Evolutionary conservation across 2,888 invertebrate species (phyloP).

Genomic region (Dioctria rufipes): DNA sequence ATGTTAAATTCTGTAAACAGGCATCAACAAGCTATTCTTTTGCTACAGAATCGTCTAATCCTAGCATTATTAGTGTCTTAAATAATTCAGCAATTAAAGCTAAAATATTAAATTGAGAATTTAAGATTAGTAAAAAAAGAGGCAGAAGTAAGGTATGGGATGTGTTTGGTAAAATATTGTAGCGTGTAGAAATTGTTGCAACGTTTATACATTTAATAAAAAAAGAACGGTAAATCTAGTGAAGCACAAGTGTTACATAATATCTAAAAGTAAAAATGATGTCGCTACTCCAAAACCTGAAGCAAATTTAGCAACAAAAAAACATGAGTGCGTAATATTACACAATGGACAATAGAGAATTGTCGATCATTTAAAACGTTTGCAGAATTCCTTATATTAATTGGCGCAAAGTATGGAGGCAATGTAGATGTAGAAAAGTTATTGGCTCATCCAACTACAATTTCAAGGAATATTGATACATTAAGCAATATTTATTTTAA

Average conservation of each 20-base stretch:
- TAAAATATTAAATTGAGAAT: too few relatives aligned
- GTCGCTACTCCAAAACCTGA: constrained; percentile 21
- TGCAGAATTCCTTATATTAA: constrained; percentile 55
- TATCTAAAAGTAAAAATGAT: constrained; percentile 43
- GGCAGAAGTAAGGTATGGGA: too few relatives aligned
- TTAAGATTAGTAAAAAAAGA: too few relatives aligned
- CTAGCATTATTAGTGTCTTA: too few relatives aligned
- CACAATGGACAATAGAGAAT: constrained; percentile 56
- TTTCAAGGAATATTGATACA: constrained; percentile 56
- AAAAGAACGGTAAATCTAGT: constrained; percentile 50
- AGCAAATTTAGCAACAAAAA: constrained; percentile 55
- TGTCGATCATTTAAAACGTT: constrained; percentile 57
- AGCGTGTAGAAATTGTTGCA: too few relatives aligned
- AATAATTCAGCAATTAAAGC: too few relatives aligned
- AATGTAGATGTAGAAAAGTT: constrained; percentile 58
- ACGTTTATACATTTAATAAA: too few relatives aligned
- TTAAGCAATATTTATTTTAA: constrained; percentile 54
- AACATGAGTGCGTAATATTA: constrained; percentile 53
- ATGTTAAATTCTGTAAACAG: too few relatives aligned
- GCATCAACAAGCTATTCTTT: too few relatives aligned
- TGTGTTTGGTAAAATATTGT: too few relatives aligned
- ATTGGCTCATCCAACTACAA: constrained; percentile 57
- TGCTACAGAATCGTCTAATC: too few relatives aligned
- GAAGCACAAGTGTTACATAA: constrained; percentile 55
- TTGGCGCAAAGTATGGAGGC: constrained; percentile 57